These are phyloP conservation scores for Mactromeris polynyma DNA, from an alignment of 2,888 invertebrate genomes.

Conservation along the genomic window DNA sequence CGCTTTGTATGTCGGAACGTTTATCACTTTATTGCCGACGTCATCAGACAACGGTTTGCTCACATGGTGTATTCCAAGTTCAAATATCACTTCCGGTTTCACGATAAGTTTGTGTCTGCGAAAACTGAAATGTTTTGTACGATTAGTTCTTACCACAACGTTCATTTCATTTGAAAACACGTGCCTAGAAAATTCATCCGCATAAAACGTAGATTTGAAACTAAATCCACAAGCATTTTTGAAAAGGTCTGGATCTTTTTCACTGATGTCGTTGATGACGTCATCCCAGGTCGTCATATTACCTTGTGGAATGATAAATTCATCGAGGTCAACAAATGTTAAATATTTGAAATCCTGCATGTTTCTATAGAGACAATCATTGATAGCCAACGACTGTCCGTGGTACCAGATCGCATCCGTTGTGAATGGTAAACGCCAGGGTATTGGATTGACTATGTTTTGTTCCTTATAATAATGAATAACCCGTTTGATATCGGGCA, in stretches of 20 bases:
- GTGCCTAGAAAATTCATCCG: constrained; percentile 71
- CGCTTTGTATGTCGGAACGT: constrained; percentile 71
- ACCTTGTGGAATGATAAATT: constrained; percentile 77
- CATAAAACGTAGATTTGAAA: constrained; percentile 82
- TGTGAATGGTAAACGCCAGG: constrained; percentile 78
- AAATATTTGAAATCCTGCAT: constrained; percentile 77
- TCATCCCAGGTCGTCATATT: constrained; percentile 68
- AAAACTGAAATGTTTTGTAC: constrained; percentile 70
- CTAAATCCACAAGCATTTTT: constrained; percentile 76
- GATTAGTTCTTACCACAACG: constrained; percentile 58
- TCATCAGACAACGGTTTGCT: constrained; percentile 79
- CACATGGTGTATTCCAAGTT: constrained; percentile 87
- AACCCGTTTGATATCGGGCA: constrained; percentile 67
- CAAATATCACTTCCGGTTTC: constrained; percentile 86
- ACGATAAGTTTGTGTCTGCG: constrained; percentile 86
- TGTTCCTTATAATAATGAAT: constrained; percentile 72
- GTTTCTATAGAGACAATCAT: constrained; percentile 83
- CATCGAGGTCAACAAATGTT: constrained; percentile 83
- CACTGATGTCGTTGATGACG: constrained; percentile 48
- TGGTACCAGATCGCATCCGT: constrained; percentile 78
- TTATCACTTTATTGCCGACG: constrained; percentile 78
- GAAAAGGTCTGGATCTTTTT: constrained; percentile 35
- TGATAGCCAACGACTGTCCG: constrained; percentile 82
- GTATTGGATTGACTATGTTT: constrained; percentile 70
- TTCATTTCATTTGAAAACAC: constrained; percentile 65